Evolutionary conservation across 2,113 vertebrate genomes (phyloP), one percentile per base, ranked within the genome.

Genomic region (Hippocampus zosterae): DNA sequence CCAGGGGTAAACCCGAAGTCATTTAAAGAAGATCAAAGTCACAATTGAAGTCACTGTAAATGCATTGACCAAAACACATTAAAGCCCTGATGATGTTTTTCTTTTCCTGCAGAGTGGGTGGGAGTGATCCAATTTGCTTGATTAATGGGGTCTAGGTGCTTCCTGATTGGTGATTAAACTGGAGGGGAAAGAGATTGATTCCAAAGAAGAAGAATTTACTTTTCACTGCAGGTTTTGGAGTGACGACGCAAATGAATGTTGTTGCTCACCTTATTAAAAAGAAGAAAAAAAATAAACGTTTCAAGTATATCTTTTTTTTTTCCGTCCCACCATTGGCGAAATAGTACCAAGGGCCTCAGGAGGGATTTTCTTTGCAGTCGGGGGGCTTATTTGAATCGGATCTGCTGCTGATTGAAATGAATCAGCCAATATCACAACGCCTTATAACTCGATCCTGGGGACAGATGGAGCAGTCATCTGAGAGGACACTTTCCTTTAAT

Each of bases 51-150:
- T 82, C 69, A 75, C 72, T 82, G 72, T 69, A 67, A 83, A 83
- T 75, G 65, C 80, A 81, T 69, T 33, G 72, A 40, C 72, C 6
- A 84, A 81, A 86, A 81, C 78, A 71, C 85, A 91, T 90, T 85
- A 90, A 18, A 62, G 72, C 78, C 23, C 68, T 84, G 82, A 88
- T 83, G 88, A 89, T 88, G 86, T 87, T 91, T 92, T 88, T 89
- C 88, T 92, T 93, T 93, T 91, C 91, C 91, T 89, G 82, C 87
- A 44, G 81, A 83, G 92, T 93, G 92, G 92, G 92, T 86, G 92
- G 91, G 80, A 83, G 89, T 89, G 88, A 92, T 92, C 90, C 82
- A 82, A 89, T 93, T 91, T 88, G 68, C 80, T 77, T 85, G 84
- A 90, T 87, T 83, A 83, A 85, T 80, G 76, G 77, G 63, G 61